These are phyloP conservation scores for Ptilonorhynchus violaceus DNA, from an alignment of 2,113 vertebrate species.

Conservation along the genomic window DNA sequence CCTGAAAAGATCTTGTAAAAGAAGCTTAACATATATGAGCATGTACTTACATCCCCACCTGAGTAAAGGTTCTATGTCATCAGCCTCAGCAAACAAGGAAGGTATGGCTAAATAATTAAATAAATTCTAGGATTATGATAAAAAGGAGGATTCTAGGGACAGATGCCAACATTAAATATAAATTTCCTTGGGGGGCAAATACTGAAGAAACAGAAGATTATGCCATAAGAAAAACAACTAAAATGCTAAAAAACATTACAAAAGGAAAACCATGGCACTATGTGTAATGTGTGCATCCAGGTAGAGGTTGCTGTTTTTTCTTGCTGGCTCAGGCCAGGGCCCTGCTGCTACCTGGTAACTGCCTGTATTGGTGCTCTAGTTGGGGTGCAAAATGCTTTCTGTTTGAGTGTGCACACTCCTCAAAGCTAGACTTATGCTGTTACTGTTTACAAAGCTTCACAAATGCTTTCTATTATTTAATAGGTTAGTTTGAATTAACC, in stretches of 20 bases:
- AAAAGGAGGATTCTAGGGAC: not conserved
- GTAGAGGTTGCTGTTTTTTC: not conserved
- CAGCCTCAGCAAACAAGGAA: not conserved
- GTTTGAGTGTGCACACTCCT: not conserved
- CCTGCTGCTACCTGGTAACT: not conserved
- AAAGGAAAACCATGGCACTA: not conserved
- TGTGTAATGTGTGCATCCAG: fast-evolving
- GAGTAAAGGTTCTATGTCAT: not conserved
- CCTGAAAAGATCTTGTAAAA: not conserved
- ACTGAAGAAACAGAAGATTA: not conserved
- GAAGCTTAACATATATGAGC: not conserved
- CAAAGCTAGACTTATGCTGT: not conserved
- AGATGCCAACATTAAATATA: not conserved
- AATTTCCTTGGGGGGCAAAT: not conserved
- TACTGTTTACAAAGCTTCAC: not conserved
- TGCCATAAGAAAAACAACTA: not conserved
- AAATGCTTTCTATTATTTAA: not conserved
- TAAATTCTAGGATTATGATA: not conserved
- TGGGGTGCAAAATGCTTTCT: not conserved
- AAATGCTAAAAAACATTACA: not conserved
- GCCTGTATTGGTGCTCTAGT: not conserved
- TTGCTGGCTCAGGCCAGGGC: not conserved
- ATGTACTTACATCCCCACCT: not conserved
- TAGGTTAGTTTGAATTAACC: not conserved
- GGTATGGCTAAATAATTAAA: not conserved